phyloP scores from a whole-genome alignment of 2,797 vertebrate species.

The Spinus olivaceus region DNA sequence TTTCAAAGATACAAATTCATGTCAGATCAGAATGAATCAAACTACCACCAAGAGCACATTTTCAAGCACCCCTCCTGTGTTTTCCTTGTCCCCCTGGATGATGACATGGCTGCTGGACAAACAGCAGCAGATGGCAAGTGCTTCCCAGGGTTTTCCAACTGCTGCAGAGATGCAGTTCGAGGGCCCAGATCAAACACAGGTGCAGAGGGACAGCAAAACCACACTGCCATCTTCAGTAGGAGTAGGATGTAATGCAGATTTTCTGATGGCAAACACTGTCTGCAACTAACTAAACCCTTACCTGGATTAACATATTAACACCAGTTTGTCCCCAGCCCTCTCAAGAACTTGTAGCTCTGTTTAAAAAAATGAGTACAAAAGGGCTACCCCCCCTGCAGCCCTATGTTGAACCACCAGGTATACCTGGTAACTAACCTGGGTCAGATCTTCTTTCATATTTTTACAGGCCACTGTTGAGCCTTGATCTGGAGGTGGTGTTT shows the following conservation, averaged over 20 bases:
- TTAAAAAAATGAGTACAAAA: neutral
- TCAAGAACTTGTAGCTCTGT: neutral
- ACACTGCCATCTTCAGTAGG: neutral
- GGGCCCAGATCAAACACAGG: neutral
- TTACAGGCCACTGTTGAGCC: neutral
- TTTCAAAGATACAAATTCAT: neutral
- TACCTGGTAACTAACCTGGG: neutral
- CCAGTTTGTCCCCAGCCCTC: neutral
- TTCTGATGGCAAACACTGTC: neutral
- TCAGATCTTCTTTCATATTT: neutral
- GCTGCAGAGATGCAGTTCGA: neutral
- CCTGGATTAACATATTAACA: neutral
- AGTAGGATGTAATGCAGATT: neutral
- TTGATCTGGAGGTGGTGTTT: neutral
- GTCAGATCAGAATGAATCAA: neutral
- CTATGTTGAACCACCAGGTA: neutral
- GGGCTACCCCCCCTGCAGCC: neutral
- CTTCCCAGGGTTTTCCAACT: neutral
- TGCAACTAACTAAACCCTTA: neutral
- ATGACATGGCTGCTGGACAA: neutral
- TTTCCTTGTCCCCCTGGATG: neutral
- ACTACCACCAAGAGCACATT: neutral
- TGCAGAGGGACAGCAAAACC: neutral
- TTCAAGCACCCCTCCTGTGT: neutral
- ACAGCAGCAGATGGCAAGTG: neutral